Percentiles rank a stretch among this genome's conserved stretches.
Conservation (phyloP, 2,888 invertebrate species). For the Flexamia atlantica region DNA sequence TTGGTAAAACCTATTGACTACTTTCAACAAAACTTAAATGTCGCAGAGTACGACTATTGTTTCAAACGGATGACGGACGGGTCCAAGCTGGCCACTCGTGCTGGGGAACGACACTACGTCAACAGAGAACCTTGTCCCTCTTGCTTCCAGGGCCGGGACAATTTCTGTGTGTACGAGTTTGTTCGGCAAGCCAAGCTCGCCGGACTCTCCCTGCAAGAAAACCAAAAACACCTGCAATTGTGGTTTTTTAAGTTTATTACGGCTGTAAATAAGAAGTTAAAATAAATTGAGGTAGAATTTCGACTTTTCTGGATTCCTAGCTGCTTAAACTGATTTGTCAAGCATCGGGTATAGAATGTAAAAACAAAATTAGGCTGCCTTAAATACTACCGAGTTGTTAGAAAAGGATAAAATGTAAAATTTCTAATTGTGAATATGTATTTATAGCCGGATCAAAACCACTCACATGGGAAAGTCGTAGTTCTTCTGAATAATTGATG, state of each 20-base stretch:
- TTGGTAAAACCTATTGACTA: background rate
- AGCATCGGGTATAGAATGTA: no score
- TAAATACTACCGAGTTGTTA: no score
- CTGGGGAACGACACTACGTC: background rate
- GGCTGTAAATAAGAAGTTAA: background rate
- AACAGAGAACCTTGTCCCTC: slow-evolving; percentile 36
- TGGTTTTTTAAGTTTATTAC: slow-evolving; percentile 31
- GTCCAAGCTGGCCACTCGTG: background rate
- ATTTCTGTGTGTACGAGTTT: slow-evolving; percentile 35
- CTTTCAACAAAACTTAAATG: slow-evolving; percentile 26
- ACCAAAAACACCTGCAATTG: slow-evolving; percentile 28
- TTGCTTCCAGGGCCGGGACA: slow-evolving; percentile 29
- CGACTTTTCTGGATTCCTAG: background rate
- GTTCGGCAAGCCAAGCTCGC: slow-evolving; percentile 34
- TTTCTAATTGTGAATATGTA: no score
- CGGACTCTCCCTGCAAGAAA: background rate
- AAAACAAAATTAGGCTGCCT: no score
- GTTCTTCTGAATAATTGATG: background rate
- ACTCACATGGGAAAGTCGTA: background rate
- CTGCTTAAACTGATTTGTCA: background rate
- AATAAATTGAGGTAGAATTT: background rate
- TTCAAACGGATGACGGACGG: background rate
- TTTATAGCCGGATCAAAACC: no score
- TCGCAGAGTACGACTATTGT: slow-evolving; percentile 8
- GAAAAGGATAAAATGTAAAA: no score